Conservation (phyloP, 2,797 vertebrate genomes). For the Thaleichthys pacificus region DNA sequence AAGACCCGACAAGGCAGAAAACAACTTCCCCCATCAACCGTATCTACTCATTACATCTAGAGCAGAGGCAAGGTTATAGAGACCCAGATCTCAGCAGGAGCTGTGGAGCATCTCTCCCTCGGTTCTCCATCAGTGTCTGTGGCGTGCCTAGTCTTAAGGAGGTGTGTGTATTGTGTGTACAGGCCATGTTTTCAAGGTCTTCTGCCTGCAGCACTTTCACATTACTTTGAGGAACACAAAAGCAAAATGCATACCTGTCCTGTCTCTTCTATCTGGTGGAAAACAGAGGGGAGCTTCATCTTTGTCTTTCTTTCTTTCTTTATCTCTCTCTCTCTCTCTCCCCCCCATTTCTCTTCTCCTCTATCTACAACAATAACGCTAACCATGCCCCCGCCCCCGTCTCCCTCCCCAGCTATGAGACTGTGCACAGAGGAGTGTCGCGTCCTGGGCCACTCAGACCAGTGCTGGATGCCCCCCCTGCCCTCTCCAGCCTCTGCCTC, state of each 20-base stretch:
- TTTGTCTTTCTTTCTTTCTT: slow-evolving; percentile 1
- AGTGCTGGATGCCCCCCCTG: slow-evolving; percentile 97
- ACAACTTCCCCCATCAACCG: background rate
- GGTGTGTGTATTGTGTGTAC: too few species aligned
- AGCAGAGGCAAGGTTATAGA: too few species aligned
- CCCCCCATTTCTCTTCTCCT: slow-evolving; percentile 6
- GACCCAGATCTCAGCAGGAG: too few species aligned
- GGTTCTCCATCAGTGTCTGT: too few species aligned
- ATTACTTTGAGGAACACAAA: too few species aligned
- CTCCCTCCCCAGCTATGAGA: slow-evolving; percentile 81
- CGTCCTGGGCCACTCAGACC: slow-evolving; percentile 95
- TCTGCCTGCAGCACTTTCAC: too few species aligned
- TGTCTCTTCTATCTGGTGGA: too few species aligned
- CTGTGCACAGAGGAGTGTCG: slow-evolving; percentile 96
- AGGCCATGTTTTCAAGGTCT: too few species aligned
- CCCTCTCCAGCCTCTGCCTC: slow-evolving; percentile 82
- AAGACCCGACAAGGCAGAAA: too few species aligned
- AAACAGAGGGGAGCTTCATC: background rate
- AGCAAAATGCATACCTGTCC: too few species aligned
- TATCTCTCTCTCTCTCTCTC: slow-evolving; percentile 9
- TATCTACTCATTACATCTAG: background rate
- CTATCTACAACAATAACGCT: background rate
- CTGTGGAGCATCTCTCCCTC: too few species aligned
- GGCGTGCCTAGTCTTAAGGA: too few species aligned
- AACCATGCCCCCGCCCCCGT: background rate